phyloP scores from a whole-genome alignment of 2,797 vertebrate genomes.

The Helicolenus hilgendorfi region DNA sequence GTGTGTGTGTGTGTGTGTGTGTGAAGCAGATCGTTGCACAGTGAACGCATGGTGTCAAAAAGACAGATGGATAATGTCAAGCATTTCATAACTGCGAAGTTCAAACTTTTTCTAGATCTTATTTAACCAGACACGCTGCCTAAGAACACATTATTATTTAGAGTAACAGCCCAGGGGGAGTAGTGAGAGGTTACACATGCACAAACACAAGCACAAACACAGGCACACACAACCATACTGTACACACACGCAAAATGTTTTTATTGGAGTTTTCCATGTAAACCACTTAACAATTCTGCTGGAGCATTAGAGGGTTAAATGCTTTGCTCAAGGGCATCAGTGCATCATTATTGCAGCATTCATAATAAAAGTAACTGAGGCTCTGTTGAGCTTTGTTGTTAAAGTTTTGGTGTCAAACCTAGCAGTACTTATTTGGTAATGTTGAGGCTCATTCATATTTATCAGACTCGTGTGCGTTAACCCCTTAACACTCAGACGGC shows the following conservation, averaged over 20 bases:
- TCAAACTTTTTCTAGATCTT: slow-evolving; percentile 36
- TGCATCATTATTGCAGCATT: neutral
- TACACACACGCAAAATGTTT: neutral
- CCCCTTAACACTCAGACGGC: too few relatives aligned
- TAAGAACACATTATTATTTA: slow-evolving; percentile 53
- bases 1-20: slow-evolving; percentile 22
- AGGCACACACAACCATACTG: neutral
- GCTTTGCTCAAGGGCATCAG: slow-evolving; percentile 19
- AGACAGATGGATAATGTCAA: slow-evolving; percentile 75
- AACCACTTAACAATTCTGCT: slow-evolving; percentile 9
- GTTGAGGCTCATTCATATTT: neutral
- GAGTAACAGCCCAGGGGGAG: slow-evolving; percentile 3
- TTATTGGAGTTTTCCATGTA: neutral
- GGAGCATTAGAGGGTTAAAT: slow-evolving; percentile 32
- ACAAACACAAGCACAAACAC: neutral
- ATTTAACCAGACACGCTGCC: slow-evolving; percentile 15
- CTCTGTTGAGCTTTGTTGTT: neutral
- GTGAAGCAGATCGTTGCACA: slow-evolving; percentile 26
- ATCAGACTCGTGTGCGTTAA: neutral
- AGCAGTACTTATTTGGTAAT: neutral
- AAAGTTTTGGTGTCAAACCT: neutral
- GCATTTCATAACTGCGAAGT: slow-evolving; percentile 53
- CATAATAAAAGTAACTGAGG: neutral
- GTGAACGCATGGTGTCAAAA: slow-evolving; percentile 53
- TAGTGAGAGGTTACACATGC: neutral